phyloP scores from a whole-genome alignment of 2,797 vertebrate species.

The Darevskia nairensis region DNA sequence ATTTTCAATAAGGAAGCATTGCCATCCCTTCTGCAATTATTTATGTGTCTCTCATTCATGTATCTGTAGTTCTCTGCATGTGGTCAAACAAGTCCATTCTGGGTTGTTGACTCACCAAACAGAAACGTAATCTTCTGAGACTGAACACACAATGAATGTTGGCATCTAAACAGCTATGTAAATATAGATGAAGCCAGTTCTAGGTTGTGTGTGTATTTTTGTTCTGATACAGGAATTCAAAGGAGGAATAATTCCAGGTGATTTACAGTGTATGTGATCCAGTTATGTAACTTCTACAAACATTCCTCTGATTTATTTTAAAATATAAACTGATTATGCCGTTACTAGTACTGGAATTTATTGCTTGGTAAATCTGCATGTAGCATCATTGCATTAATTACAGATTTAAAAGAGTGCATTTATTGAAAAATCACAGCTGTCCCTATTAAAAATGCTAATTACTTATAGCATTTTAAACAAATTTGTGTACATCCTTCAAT shows the following conservation, averaged over 20 bases:
- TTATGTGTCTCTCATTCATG: slow-evolving; percentile 67
- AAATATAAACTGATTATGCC: neutral
- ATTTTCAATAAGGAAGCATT: neutral
- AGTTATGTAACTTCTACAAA: neutral
- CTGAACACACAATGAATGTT: slow-evolving; percentile 15
- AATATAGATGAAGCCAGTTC: neutral
- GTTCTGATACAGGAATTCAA: neutral
- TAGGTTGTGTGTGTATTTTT: rapidly evolving
- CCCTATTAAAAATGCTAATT: slow-evolving; percentile 1
- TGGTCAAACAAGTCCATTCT: slow-evolving; percentile 64
- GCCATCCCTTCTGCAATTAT: slow-evolving; percentile 47
- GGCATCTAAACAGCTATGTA: neutral
- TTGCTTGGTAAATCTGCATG: neutral
- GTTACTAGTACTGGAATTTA: neutral
- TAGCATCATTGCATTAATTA: neutral
- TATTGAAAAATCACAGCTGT: neutral
- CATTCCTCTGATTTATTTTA: neutral
- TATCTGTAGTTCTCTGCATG: slow-evolving; percentile 67
- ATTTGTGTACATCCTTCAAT: neutral
- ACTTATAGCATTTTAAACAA: neutral
- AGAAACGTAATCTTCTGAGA: slow-evolving; percentile 38
- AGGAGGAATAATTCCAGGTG: neutral
- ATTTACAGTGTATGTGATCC: neutral
- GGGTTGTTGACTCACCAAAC: slow-evolving; percentile 62
- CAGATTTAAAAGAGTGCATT: neutral